phyloP scores from a whole-genome alignment of 2,888 invertebrate genomes.

The Volucella zonaria region DNA sequence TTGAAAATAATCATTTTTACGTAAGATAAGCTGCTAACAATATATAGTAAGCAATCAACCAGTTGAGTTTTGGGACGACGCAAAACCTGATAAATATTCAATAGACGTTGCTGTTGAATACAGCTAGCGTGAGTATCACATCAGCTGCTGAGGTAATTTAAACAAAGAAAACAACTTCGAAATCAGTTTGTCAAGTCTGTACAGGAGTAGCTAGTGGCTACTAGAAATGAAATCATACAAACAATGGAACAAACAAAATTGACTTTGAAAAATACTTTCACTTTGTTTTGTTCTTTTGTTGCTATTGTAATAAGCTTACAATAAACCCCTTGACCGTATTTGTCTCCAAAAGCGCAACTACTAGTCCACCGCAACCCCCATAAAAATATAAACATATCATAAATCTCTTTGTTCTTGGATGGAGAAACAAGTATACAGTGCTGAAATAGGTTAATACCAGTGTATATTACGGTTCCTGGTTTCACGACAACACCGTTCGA shows the following conservation, averaged over 20 bases:
- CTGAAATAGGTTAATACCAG: conserved; percentile 19
- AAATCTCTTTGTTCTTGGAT: conserved; percentile 61
- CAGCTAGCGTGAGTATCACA: no score
- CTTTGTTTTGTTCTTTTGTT: background rate
- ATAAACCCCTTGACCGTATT: conserved; percentile 36
- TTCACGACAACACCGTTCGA: conserved; percentile 34
- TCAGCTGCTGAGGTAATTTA: background rate
- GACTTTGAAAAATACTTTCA: background rate
- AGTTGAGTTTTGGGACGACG: no score
- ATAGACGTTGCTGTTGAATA: no score
- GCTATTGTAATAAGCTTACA: conserved; percentile 18
- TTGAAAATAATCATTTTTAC: no score
- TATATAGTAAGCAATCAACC: no score
- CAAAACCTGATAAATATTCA: no score
- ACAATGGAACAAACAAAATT: background rate
- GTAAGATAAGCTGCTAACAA: no score
- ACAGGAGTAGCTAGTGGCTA: background rate
- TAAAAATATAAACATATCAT: conserved; percentile 34
- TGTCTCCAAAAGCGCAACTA: background rate
- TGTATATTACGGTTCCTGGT: conserved; percentile 53
- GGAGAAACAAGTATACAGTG: background rate
- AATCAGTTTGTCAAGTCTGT: background rate
- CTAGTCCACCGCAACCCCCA: conserved; percentile 5
- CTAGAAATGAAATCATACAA: background rate
- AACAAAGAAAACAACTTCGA: background rate